phyloP scores from a whole-genome alignment of 2,888 invertebrate species.

The Gortyna flavago region DNA sequence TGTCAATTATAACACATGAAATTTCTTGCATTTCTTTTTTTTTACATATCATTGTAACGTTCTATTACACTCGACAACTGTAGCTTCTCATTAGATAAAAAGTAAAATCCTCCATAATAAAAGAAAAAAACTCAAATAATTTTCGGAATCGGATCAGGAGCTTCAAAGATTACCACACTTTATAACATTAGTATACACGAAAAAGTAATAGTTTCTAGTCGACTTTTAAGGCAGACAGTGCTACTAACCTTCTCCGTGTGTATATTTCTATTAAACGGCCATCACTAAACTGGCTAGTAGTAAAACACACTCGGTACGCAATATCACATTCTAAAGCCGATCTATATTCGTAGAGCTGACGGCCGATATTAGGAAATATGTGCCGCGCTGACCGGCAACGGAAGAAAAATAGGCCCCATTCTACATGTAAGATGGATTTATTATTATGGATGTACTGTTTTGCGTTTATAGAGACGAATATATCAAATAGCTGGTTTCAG shows the following conservation, averaged over 20 bases:
- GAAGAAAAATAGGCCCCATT: slow-evolving; percentile 52
- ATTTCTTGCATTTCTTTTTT: no score
- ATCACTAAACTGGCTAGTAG: slow-evolving; percentile 23
- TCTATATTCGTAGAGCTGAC: slow-evolving; percentile 48
- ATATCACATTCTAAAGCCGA: slow-evolving; percentile 48
- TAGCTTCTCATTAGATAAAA: no score
- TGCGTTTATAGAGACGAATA: slow-evolving; percentile 1
- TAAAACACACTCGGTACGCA: slow-evolving; percentile 54
- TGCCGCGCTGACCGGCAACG: slow-evolving; percentile 31
- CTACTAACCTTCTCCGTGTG: slow-evolving; percentile 6
- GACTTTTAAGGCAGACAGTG: neutral
- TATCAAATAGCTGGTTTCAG: neutral
- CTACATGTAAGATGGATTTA: slow-evolving; percentile 30
- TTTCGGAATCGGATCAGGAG: no score
- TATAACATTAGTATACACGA: no score
- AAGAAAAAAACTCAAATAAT: no score
- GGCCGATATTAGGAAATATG: slow-evolving; percentile 54
- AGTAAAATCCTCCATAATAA: no score
- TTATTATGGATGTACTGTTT: slow-evolving; percentile 17
- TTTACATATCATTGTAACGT: no score
- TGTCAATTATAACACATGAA: no score
- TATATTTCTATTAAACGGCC: slow-evolving; percentile 39
- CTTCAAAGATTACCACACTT: no score
- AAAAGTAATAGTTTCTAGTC: neutral
- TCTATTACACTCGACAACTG: no score